phyloP scores from a whole-genome alignment of 1,140 invertebrate genomes.

The Chironomus striatipennis region DNA sequence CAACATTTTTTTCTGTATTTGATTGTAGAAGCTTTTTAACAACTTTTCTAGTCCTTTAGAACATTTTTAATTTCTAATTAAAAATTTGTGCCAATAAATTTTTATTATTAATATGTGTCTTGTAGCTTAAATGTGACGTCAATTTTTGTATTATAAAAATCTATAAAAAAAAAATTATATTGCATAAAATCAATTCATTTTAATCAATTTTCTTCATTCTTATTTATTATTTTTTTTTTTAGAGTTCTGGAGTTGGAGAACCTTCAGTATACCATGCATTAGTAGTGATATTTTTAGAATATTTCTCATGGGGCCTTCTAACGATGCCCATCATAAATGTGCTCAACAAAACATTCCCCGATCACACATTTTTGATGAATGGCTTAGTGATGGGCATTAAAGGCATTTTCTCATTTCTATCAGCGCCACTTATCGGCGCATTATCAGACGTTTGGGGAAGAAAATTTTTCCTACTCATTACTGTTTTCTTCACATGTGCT shows the following conservation, averaged over 20 bases:
- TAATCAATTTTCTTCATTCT: no score
- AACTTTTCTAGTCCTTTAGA: no score
- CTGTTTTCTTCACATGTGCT: conserved; percentile 98
- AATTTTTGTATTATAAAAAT: no score
- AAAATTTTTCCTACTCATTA: conserved; percentile 96
- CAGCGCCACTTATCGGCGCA: conserved; percentile 92
- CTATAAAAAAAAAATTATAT: no score
- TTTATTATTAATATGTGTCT: no score
- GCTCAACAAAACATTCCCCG: conserved; percentile 94
- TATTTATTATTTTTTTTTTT: conserved; percentile 12
- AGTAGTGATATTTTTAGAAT: conserved; percentile 98
- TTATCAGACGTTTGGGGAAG: conserved; percentile 96
- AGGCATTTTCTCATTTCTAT: conserved; percentile 94
- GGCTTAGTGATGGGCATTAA: conserved; percentile 98
- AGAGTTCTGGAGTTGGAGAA: conserved; percentile 75
- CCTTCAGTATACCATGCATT: conserved; percentile 96
- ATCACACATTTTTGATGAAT: conserved; percentile 99
- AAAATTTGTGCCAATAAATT: no score
- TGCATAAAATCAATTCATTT: no score
- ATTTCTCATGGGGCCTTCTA: conserved; percentile 98
- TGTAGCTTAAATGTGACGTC: no score
- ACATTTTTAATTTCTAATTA: no score
- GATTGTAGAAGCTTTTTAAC: no score
- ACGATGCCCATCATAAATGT: conserved; percentile 97
- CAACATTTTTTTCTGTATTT: no score